These are phyloP conservation scores for Sciurus carolinensis DNA, from an alignment of 2,797 vertebrate genomes.

Conservation along the genomic window DNA sequence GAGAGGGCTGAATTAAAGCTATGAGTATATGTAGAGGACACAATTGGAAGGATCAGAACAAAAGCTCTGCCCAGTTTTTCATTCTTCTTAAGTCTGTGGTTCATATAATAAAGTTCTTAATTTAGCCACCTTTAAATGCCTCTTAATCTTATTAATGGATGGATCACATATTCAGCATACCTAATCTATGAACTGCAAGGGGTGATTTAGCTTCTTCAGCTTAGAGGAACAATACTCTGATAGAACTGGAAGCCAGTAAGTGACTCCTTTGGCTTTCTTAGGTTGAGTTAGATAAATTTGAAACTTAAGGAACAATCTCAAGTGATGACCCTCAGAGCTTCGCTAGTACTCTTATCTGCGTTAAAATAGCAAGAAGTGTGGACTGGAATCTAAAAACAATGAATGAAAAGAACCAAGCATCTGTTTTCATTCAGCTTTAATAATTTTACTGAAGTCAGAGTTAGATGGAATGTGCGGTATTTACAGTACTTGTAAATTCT, in stretches of 20 bases:
- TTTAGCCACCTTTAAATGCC: constrained; percentile 33
- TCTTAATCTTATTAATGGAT: constrained; percentile 34
- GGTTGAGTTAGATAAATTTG: constrained; percentile 55
- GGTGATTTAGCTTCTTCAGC: background rate
- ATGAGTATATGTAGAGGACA: background rate
- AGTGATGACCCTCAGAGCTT: constrained; percentile 45
- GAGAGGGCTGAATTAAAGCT: background rate
- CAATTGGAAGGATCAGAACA: too few relatives aligned
- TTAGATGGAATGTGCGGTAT: constrained; percentile 12
- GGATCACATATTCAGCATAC: background rate
- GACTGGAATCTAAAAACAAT: constrained; percentile 75
- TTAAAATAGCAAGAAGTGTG: constrained; percentile 78
- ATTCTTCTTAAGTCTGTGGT: background rate
- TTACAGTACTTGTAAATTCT: constrained; percentile 45
- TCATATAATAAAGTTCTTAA: constrained; percentile 55
- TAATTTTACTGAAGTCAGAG: constrained; percentile 67
- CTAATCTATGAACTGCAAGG: constrained; percentile 16
- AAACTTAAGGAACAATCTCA: constrained; percentile 67
- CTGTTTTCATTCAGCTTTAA: constrained; percentile 64
- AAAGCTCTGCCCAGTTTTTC: background rate
- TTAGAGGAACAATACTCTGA: constrained; percentile 13
- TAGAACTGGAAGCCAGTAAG: constrained; percentile 48
- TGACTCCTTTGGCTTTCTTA: constrained; percentile 66
- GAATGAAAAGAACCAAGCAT: constrained; percentile 61
- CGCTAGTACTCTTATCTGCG: constrained; percentile 68